Evolutionary conservation across 1,140 invertebrate genomes (phyloP).

Genomic region (Atopsyche davidsoni): DNA sequence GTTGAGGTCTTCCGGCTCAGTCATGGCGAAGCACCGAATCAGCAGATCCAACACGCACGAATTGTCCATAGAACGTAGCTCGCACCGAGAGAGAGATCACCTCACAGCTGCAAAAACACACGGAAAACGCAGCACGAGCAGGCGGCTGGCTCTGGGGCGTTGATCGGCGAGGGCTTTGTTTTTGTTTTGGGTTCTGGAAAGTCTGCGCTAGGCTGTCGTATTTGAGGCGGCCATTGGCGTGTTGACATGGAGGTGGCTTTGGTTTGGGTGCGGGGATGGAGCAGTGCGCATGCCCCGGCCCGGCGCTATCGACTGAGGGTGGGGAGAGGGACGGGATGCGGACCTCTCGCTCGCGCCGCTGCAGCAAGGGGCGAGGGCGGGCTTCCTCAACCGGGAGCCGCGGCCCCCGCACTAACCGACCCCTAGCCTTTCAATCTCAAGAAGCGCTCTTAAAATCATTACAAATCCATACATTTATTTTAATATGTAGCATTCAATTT

Average conservation of each 20-base stretch:
- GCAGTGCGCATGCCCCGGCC: constrained; percentile 15
- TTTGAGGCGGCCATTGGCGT: constrained; percentile 23
- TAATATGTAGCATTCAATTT: too few relatives aligned
- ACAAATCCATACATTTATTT: too few relatives aligned
- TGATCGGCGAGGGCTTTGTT: too few relatives aligned
- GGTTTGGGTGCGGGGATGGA: constrained; percentile 1
- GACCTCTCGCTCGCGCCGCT: neutral
- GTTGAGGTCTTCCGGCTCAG: constrained; percentile 60
- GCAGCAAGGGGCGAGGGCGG: neutral
- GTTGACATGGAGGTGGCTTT: constrained; percentile 20
- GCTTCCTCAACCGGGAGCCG: constrained; percentile 12
- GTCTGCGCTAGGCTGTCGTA: too few relatives aligned
- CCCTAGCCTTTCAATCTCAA: too few relatives aligned
- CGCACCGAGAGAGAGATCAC: too few relatives aligned
- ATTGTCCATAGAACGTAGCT: constrained; percentile 42
- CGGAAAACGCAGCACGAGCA: neutral
- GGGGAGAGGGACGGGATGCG: constrained; percentile 7
- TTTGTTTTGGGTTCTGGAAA: too few relatives aligned
- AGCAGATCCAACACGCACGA: constrained; percentile 50
- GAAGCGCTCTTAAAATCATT: too few relatives aligned
- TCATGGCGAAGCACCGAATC: constrained; percentile 54
- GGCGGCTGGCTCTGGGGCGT: constrained; percentile 8
- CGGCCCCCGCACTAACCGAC: too few relatives aligned
- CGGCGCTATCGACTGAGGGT: constrained; percentile 16
- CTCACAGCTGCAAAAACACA: too few relatives aligned